phyloP scores from a whole-genome alignment of 2,797 vertebrate species.

The Chloroceryle amazona region DNA sequence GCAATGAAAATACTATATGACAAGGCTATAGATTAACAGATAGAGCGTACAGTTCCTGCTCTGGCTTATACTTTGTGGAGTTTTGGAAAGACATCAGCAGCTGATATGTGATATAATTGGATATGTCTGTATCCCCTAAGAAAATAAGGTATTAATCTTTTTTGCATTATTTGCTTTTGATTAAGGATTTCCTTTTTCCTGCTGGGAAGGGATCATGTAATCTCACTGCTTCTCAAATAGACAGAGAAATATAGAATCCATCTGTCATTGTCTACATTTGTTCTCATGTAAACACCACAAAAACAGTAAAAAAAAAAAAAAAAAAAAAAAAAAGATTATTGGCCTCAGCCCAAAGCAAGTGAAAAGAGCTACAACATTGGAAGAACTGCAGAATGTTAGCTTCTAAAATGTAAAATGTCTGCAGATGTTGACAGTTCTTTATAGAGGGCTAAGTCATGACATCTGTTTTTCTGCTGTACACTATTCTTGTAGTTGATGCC shows the following conservation, averaged over 20 bases:
- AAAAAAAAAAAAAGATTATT: background rate
- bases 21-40: background rate
- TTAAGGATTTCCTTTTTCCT: background rate
- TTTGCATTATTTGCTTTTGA: background rate
- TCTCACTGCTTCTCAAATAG: background rate
- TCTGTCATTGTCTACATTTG: background rate
- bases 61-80: background rate
- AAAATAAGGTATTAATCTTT: background rate
- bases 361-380: background rate
- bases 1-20: background rate
- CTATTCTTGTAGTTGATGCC: background rate
- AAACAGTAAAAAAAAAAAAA: background rate
- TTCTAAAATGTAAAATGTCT: background rate
- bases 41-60: background rate
- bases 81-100: background rate
- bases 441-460: background rate
- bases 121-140: background rate
- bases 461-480: background rate
- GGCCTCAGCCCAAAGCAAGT: accelerated
- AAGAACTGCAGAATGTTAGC: background rate
- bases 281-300: background rate
- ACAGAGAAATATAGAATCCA: background rate
- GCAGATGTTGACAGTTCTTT: background rate
- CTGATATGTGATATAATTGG: background rate
- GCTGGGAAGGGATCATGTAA: background rate